phyloP scores from a whole-genome alignment of 1,140 invertebrate genomes.

The Melipona quadrifasciata region DNA sequence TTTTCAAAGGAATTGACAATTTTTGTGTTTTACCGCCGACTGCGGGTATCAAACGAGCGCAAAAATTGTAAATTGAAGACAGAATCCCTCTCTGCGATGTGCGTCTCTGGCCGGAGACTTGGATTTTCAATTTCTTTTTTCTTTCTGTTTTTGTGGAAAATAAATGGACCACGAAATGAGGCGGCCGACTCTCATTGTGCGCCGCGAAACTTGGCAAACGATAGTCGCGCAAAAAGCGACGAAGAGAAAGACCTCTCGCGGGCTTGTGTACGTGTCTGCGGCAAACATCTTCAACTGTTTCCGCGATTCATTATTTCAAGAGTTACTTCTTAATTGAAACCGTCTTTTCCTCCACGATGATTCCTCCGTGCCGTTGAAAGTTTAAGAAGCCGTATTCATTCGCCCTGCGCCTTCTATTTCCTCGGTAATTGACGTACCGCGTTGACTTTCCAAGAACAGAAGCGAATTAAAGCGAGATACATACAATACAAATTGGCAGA shows the following conservation, averaged over 20 bases:
- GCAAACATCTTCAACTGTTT: not conserved
- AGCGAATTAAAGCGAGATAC: not conserved
- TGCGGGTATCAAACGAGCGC: too few relatives aligned
- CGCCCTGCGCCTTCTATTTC: not conserved
- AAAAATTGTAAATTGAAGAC: not conserved
- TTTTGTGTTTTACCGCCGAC: not conserved
- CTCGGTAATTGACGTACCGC: not conserved
- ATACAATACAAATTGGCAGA: not conserved
- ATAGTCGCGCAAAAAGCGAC: not conserved
- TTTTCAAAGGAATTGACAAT: not conserved
- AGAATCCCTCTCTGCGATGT: not conserved
- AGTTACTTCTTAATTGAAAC: conserved; percentile 7
- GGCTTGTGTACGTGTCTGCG: not conserved
- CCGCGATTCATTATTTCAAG: not conserved
- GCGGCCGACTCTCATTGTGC: conserved; percentile 2
- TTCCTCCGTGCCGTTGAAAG: not conserved
- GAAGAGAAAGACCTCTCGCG: not conserved
- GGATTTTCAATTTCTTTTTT: not conserved
- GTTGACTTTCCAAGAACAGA: not conserved
- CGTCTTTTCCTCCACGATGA: not conserved
- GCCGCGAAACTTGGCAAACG: conserved; percentile 16
- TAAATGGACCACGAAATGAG: conserved; percentile 17
- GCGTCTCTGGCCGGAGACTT: too few relatives aligned
- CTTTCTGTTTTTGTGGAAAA: not conserved
- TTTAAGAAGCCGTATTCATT: not conserved